Evolutionary conservation across 1,140 invertebrate genomes (phyloP), one percentile per base, ranked within the genome.

Genomic region (Neoseiulus cucumeris): DNA sequence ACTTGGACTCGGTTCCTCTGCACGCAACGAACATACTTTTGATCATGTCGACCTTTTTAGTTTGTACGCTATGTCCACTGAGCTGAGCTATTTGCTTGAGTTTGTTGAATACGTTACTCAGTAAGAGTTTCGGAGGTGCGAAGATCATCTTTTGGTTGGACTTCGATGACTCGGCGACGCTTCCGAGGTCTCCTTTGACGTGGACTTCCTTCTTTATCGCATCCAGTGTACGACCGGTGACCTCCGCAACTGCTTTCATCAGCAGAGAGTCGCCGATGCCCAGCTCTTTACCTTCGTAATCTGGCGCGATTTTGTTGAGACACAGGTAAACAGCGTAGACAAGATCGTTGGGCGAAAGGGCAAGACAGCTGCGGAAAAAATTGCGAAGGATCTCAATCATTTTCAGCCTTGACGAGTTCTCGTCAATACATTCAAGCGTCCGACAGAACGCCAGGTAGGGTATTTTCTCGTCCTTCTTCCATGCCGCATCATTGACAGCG

Each of bases 381-480:
- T 98, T 98, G 55, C 85, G 83, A 20, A 98, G 73, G 67, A 92
- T 92, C 76, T 96, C 89, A 22, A 98, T 84, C 71, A 92, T 98
- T 76, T 94, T 93, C 51, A 98, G 79, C 41, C 78, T 81, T 0
- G 87, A 85, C 64, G 86, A 89, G 0, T 85, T 87, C 14, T 81
- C 84, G 78, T 98, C 94, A 64, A 98, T 96, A 7, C 83, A 77
- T 75, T 95, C 86, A 70, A 98, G 81, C 1, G 94, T 98, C 72
- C 82, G 84, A 0, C 92, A 84, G 29, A 98, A 74, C 0, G 93
- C 93, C 42, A 93, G 75, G 74, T 98, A 98, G 0, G 95, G 94
- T 41, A 93, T 85, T 69, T 81, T 83, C 73, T 91, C 82, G 6
- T 80, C 81, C 45, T 79, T 75, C 71, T 82, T 81, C 92, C 92